Conservation (phyloP, 1,140 invertebrate species). For the Drosophila varians region DNA sequence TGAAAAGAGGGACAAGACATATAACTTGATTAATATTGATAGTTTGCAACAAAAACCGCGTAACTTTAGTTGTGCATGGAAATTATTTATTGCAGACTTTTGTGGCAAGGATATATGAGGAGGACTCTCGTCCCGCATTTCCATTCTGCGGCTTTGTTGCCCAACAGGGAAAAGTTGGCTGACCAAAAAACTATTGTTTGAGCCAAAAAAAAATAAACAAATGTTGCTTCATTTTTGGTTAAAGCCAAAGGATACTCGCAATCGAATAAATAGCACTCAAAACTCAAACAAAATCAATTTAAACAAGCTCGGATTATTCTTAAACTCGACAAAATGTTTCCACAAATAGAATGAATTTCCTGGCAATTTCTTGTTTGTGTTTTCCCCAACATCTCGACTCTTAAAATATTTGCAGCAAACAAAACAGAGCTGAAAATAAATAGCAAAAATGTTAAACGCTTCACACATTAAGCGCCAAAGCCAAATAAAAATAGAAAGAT, state of each 20-base stretch:
- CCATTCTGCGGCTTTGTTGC: slow-evolving; percentile 10
- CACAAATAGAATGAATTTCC: slow-evolving; percentile 12
- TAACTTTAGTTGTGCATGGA: slow-evolving; percentile 37
- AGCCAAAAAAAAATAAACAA: not conserved
- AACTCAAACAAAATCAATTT: not conserved
- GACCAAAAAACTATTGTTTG: slow-evolving; percentile 1
- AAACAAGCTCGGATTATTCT: slow-evolving; percentile 2
- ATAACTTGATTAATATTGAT: slow-evolving; percentile 37
- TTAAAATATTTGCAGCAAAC: slow-evolving; percentile 18
- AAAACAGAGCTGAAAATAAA: not conserved
- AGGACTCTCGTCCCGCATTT: slow-evolving; percentile 10
- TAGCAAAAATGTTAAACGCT: slow-evolving; percentile 19
- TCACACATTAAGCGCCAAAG: slow-evolving; percentile 25
- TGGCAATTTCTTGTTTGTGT: slow-evolving; percentile 11
- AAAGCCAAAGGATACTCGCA: slow-evolving; percentile 18
- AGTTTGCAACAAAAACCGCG: not conserved
- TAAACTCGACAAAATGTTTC: not conserved
- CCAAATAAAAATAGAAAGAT: not conserved
- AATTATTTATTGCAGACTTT: slow-evolving; percentile 55
- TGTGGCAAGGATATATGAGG: not conserved
- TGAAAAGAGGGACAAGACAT: slow-evolving; percentile 37
- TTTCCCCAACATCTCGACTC: slow-evolving; percentile 14
- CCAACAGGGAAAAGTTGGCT: slow-evolving; percentile 11
- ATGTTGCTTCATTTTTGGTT: not conserved
- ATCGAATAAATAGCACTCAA: slow-evolving; percentile 3